Conservation (phyloP, 2,888 invertebrate species). For the Mesoligia furuncula region DNA sequence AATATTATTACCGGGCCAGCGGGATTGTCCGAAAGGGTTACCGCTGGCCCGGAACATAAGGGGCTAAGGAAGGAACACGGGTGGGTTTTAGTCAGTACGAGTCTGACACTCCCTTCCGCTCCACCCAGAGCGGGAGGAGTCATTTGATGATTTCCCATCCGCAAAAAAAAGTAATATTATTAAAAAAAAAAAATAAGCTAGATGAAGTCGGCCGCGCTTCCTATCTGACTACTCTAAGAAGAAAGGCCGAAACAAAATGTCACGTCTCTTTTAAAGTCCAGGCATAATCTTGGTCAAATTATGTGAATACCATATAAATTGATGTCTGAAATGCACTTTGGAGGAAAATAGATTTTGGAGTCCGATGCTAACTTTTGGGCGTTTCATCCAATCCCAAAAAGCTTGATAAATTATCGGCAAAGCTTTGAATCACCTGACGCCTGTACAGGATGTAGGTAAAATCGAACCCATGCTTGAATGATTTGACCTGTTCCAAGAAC, state of each 20-base stretch:
- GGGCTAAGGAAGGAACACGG: too few species aligned
- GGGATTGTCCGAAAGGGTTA: too few species aligned
- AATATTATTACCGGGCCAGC: background rate
- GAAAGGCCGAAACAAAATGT: too few species aligned
- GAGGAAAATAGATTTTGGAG: background rate
- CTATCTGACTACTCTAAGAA: background rate
- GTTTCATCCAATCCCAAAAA: background rate
- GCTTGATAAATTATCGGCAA: background rate
- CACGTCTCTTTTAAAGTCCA: too few species aligned
- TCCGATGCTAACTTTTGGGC: background rate
- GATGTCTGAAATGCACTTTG: background rate
- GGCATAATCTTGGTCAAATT: too few species aligned
- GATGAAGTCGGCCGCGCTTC: background rate
- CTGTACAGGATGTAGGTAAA: slow-evolving; percentile 19
- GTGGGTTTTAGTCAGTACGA: too few species aligned
- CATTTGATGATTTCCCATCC: too few species aligned
- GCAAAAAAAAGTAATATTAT: background rate
- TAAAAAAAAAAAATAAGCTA: background rate
- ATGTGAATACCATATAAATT: background rate
- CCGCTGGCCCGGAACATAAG: too few species aligned
- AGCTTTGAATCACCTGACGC: background rate
- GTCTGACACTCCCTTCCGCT: too few species aligned
- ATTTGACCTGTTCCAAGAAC: slow-evolving; percentile 1
- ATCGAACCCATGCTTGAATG: slow-evolving; percentile 16
- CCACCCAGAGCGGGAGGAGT: too few species aligned